Percentiles rank a stretch among this genome's conserved stretches.
These are phyloP conservation scores for Artibeus jamaicensis DNA, from an alignment of 2,797 vertebrate genomes.

Conservation along the genomic window DNA sequence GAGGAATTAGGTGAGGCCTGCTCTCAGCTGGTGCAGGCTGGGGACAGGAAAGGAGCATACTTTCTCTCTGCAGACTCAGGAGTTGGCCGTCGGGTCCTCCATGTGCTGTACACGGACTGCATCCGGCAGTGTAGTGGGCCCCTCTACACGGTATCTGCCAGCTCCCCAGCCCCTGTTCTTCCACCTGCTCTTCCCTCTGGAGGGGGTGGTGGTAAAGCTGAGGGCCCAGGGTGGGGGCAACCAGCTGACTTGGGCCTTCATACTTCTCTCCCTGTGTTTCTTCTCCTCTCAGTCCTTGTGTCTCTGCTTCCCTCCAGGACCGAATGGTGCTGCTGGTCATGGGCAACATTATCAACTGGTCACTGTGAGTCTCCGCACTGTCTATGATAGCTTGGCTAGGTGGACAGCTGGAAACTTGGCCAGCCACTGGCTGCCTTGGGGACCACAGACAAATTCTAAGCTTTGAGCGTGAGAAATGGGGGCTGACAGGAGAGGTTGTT, in stretches of 20 bases:
- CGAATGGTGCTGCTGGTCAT: constrained; percentile 97
- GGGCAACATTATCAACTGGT: constrained; percentile 99
- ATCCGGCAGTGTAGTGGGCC: constrained; percentile 96
- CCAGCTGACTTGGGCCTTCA: background rate
- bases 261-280: constrained; percentile 29
- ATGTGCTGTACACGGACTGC: constrained; percentile 94
- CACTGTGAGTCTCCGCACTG: constrained; percentile 89
- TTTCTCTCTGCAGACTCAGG: constrained; percentile 87
- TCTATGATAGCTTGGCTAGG: background rate
- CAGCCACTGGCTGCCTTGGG: background rate
- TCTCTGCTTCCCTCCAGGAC: constrained; percentile 85
- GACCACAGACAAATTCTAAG: background rate
- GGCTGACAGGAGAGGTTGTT: background rate
- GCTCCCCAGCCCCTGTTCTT: background rate
- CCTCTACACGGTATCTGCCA: constrained; percentile 93
- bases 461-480: background rate
- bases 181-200: background rate
- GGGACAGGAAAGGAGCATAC: background rate
- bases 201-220: background rate
- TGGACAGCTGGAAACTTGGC: background rate
- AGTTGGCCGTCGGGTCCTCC: constrained; percentile 89
- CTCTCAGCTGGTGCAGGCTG: background rate
- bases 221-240: background rate
- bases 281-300: background rate
- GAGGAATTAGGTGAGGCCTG: background rate